Evolutionary conservation across 2,113 vertebrate species (phyloP), one percentile per base, ranked within the genome.

Genomic region (Takifugu bimaculatus): DNA sequence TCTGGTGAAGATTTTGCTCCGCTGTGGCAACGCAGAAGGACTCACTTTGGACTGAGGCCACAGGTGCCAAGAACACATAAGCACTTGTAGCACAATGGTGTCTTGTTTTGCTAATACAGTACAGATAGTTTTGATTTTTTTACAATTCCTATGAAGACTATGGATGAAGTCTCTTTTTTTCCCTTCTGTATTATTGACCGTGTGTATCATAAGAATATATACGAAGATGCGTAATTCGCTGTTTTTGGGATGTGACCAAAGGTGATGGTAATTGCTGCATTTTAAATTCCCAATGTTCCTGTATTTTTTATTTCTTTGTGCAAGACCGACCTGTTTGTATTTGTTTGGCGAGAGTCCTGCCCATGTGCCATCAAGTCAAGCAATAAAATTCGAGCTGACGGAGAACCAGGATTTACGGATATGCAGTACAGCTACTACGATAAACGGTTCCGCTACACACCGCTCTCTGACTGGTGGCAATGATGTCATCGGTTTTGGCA

Each of bases 71-170:
- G 82, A 85, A 87, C 75, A 78, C 78, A 75, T 59, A 77, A 88
- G 87, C 88, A 90, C 89, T 88, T 90, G 87, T 88, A 90, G 87
- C 88, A 88, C 86, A 89, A 87, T 65, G 66, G 82, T 85, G 76
- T 86, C 77, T 85, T 85, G 78, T 83, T 85, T 82, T 85, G 80
- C 77, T 85, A 65, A 77, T 64, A 80, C 60, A 79, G 67, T 74
- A 78, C 77, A 65, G 70, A 78, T 78, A 52, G 70, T 71, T 80
- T 80, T 74, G 51, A 64, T 76, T 73, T 82, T 26, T 50, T 50
- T 48, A 74, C 57, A 66, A 78, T 82, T 83, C 65, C 74, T 84
- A 78, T 58, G 69, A 73, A 72, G 75, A 77, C 70, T 70, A 68
- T 64, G 59, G 68, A 63, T 83, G 67, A 77, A 54, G 65, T 73